Percentiles rank a stretch among this genome's conserved stretches.
Evolutionary conservation across 2,888 invertebrate genomes (phyloP).

Genomic region (Reticulitermes lucifugus): DNA sequence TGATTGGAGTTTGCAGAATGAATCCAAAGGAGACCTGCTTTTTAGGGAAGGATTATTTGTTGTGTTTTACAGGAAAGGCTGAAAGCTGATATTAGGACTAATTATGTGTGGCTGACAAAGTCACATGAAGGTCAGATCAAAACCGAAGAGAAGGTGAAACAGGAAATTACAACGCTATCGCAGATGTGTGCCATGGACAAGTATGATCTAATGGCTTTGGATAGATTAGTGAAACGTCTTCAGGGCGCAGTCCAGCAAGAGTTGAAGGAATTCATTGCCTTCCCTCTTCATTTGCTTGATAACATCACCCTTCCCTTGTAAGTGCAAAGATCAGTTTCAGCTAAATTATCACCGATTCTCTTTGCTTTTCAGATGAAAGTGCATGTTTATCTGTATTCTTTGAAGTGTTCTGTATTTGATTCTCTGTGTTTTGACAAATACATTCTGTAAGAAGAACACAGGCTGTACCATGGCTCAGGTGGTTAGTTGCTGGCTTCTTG

Average conservation of each 20-base stretch:
- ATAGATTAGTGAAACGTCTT: neutral
- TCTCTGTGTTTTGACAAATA: neutral
- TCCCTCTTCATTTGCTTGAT: neutral
- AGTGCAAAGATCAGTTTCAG: neutral
- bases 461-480: neutral
- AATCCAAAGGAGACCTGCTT: neutral
- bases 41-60: neutral
- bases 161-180: neutral
- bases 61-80: neutral
- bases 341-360: neutral
- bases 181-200: neutral
- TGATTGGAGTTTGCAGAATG: too few relatives aligned
- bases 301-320: neutral
- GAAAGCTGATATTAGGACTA: neutral
- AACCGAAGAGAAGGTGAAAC: neutral
- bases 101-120: neutral
- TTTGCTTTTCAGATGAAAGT: neutral
- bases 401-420: neutral
- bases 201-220: neutral
- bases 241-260: neutral
- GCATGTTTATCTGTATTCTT: neutral
- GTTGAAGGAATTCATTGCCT: neutral
- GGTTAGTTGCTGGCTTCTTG: too few relatives aligned
- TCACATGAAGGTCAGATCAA: neutral
- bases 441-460: neutral